Conservation (phyloP, 2,888 invertebrate genomes). For the Ceramica pisi region DNA sequence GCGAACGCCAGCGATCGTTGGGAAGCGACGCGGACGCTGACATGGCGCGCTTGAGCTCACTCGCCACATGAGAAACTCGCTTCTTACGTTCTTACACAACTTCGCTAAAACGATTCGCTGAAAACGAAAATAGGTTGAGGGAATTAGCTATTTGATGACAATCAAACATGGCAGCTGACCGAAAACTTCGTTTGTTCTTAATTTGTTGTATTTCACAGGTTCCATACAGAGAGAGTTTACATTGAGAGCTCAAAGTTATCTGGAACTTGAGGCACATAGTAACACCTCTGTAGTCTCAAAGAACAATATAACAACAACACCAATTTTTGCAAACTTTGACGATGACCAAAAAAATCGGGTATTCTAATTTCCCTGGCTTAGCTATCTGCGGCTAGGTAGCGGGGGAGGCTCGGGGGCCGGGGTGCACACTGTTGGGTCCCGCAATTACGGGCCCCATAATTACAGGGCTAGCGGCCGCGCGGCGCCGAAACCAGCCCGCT, state of each 20-base stretch:
- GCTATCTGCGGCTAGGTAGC: conserved; percentile 78
- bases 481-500: conserved; percentile 88
- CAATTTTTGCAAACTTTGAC: conserved; percentile 52
- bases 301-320: conserved; percentile 22
- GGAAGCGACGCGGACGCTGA: conserved; percentile 31
- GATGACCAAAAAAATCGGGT: conserved; percentile 58
- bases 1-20: conserved; percentile 51
- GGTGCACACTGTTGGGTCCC: conserved; percentile 82
- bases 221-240: background rate
- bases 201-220: background rate
- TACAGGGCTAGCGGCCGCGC: conserved; percentile 88
- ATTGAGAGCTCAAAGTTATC: no score
- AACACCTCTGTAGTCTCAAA: background rate
- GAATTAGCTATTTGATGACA: conserved; percentile 9
- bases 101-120: conserved; percentile 22
- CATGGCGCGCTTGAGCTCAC: conserved; percentile 33
- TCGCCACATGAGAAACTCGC: conserved; percentile 23
- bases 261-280: background rate
- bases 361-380: conserved; percentile 79
- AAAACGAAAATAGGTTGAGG: conserved; percentile 14
- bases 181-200: background rate
- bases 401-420: conserved; percentile 75
- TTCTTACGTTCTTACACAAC: conserved; percentile 25
- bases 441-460: conserved; percentile 90
- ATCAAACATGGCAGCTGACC: conserved; percentile 1